Evolutionary conservation across 2,797 vertebrate species (phyloP).

Genomic region (Malacoctenus gilli): DNA sequence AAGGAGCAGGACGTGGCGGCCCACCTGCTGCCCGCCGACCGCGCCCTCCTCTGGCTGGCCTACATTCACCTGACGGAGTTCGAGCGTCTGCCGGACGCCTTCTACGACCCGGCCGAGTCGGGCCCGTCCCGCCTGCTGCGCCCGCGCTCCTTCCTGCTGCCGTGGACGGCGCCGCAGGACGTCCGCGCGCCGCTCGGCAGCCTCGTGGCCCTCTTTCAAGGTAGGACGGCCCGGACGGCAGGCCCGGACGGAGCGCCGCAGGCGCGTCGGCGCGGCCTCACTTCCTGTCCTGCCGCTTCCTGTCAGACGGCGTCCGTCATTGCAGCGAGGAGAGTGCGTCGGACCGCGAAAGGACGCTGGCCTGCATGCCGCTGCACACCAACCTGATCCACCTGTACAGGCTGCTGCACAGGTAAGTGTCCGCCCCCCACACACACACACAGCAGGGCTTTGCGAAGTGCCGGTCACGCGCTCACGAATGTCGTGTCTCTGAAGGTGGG

Average conservation of each 20-base stretch:
- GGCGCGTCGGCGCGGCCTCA: too few species aligned
- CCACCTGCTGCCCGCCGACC: slow-evolving; percentile 83
- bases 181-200: slow-evolving; percentile 83
- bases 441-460: too few species aligned
- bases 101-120: slow-evolving; percentile 87
- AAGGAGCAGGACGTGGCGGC: slow-evolving; percentile 79
- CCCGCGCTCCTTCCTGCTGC: slow-evolving; percentile 87
- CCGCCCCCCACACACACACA: too few species aligned
- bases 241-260: too few species aligned
- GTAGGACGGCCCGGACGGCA: neutral
- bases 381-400: slow-evolving; percentile 87
- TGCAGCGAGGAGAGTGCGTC: slow-evolving; percentile 84
- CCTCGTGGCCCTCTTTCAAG: slow-evolving; percentile 88
- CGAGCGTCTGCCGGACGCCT: slow-evolving; percentile 82
- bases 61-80: slow-evolving; percentile 94
- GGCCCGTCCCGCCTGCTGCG: slow-evolving; percentile 87
- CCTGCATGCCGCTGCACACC: slow-evolving; percentile 88
- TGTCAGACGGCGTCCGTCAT: slow-evolving; percentile 81
- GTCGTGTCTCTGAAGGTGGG: slow-evolving; percentile 74
- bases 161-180: slow-evolving; percentile 85
- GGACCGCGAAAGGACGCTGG: slow-evolving; percentile 74
- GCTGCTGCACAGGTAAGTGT: slow-evolving; percentile 84
- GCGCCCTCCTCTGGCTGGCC: slow-evolving; percentile 90
- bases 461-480: too few species aligned
- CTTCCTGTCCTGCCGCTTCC: neutral